These are phyloP conservation scores for Philhelius pedissequus DNA, from an alignment of 2,888 invertebrate genomes.

Conservation along the genomic window DNA sequence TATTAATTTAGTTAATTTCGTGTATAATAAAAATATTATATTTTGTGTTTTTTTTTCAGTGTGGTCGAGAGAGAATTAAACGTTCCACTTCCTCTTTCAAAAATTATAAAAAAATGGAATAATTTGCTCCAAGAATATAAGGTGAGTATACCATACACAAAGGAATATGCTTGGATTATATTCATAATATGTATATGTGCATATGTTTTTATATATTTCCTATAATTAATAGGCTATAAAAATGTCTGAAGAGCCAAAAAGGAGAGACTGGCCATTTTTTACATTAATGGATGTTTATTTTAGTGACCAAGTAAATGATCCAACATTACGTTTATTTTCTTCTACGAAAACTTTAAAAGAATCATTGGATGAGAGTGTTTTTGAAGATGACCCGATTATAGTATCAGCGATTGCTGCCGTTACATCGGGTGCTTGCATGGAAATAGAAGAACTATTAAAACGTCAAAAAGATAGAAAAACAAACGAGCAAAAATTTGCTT, in stretches of 20 bases:
- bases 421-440: conserved; percentile 78
- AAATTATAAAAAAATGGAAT: conserved; percentile 80
- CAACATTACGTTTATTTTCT: conserved; percentile 78
- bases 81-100: conserved; percentile 79
- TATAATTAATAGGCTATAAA: conserved; percentile 75
- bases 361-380: conserved; percentile 78
- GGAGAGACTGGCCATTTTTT: conserved; percentile 79
- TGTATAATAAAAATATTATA: neutral
- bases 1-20: neutral
- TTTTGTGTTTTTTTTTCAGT: conserved; percentile 69
- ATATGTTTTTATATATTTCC: neutral
- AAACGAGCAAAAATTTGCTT: conserved; percentile 73
- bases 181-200: neutral
- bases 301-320: conserved; percentile 79
- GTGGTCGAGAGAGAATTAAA: conserved; percentile 79
- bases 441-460: conserved; percentile 77
- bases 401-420: conserved; percentile 79
- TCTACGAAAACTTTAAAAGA: conserved; percentile 79
- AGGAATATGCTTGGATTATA: neutral
- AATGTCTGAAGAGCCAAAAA: conserved; percentile 79
- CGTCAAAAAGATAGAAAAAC: conserved; percentile 75
- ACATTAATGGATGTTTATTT: conserved; percentile 79
- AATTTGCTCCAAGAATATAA: conserved; percentile 79
- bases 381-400: conserved; percentile 79
- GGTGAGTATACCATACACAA: conserved; percentile 68